Percentiles rank a stretch among this genome's conserved stretches.
Conservation (phyloP, 92 coral and sea anemone genomes). For the Siderastrea siderea region DNA sequence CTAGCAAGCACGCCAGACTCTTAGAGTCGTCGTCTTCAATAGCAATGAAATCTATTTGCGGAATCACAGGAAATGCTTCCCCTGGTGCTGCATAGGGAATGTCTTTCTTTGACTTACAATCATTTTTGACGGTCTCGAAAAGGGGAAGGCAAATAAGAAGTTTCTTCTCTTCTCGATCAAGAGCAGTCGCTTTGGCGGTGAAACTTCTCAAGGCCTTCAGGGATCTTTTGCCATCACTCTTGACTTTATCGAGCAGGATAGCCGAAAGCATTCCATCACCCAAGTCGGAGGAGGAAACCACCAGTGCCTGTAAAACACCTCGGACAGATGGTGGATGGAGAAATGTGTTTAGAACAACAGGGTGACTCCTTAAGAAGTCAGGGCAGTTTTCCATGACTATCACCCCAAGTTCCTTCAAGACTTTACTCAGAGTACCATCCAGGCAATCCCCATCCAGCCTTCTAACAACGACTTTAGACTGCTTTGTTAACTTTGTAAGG, state of each 20-base stretch:
- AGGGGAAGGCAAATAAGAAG: conserved; percentile 58
- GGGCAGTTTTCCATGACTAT: conserved; percentile 54
- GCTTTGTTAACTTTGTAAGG: conserved; percentile 51
- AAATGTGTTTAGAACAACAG: conserved; percentile 31
- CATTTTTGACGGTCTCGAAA: conserved; percentile 55
- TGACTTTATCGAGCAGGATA: neutral
- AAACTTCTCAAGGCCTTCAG: conserved; percentile 48
- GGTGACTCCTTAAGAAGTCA: conserved; percentile 38
- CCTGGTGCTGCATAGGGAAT: conserved; percentile 58
- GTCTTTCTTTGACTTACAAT: conserved; percentile 48
- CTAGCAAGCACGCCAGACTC: conserved; percentile 56
- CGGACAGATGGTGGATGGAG: conserved; percentile 67
- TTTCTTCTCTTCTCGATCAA: conserved; percentile 25
- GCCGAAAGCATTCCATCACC: conserved; percentile 2
- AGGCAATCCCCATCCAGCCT: conserved; percentile 20
- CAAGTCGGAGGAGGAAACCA: neutral
- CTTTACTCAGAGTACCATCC: neutral
- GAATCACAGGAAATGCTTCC: conserved; percentile 41
- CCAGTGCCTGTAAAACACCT: conserved; percentile 61
- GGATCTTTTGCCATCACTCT: conserved; percentile 32
- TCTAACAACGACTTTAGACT: conserved; percentile 55
- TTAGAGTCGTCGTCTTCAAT: conserved; percentile 38
- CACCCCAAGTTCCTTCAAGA: conserved; percentile 46
- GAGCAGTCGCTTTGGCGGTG: conserved; percentile 27
- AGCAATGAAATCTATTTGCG: conserved; percentile 58